A percentile compares a stretch with the other conserved stretches of the same genome.
These are phyloP conservation scores for Meloidogyne exigua DNA, from an alignment of 1,140 invertebrate genomes.

Conservation along the genomic window DNA sequence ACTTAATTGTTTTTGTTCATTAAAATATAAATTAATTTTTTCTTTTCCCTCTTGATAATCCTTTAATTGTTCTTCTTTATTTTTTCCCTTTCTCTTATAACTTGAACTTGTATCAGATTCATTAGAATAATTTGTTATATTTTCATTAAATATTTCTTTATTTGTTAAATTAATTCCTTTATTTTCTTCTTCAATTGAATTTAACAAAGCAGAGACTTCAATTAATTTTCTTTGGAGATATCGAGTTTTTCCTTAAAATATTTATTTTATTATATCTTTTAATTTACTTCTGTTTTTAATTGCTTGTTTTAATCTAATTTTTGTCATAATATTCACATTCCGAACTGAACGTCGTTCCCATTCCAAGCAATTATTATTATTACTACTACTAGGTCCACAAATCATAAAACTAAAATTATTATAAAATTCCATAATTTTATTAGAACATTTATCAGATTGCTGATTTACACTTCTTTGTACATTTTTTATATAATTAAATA, in stretches of 20 bases:
- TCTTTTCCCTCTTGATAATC: neutral
- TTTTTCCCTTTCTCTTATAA: neutral
- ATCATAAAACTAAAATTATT: neutral
- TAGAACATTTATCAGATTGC: neutral
- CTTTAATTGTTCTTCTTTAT: neutral
- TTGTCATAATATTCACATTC: neutral
- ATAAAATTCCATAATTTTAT: neutral
- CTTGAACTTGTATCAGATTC: no score
- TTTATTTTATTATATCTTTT: neutral
- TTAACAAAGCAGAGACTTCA: neutral
- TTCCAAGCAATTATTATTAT: neutral
- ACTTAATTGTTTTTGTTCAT: neutral
- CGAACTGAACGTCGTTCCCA: neutral
- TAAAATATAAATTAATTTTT: neutral
- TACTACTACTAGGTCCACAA: no score
- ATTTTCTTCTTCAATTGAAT: neutral
- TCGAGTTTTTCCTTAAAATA: conserved; percentile 7
- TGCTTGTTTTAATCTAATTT: conserved; percentile 1
- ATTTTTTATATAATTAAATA: neutral
- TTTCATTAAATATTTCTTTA: neutral
- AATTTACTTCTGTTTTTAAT: conserved; percentile 5
- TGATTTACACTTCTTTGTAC: neutral
- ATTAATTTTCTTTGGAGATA: conserved; percentile 2
- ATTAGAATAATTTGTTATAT: neutral
- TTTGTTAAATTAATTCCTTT: neutral